Base-by-base conservation (phyloP, 2,113 vertebrate species). In the Thinocorus orbignyianus region DNA sequence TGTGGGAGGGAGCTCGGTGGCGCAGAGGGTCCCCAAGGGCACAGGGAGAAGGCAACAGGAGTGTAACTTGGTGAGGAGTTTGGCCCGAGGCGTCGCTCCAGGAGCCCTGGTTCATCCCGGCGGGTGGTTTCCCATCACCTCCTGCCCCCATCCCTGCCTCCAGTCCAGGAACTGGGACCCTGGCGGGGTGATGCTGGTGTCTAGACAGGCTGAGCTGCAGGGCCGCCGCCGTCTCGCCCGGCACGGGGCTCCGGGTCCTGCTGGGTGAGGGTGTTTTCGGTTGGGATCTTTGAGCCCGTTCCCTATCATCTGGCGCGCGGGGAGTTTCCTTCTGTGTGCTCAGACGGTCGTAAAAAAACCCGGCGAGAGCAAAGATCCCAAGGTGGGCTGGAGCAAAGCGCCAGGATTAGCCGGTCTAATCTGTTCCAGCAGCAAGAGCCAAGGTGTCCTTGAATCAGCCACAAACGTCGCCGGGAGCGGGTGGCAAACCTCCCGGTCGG, bases 331-430 rank as follows among this genome's bases (percentile, higher is more conserved):
- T 26, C 51, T 2, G 81, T 30, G 77, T 20, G 84, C 93, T 31
- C 90, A 91, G 96, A 33, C 66, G 0, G 87, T 85, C 1, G 26
- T 96, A 91, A n/a, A n/a, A n/a, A n/a, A 96, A 95, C 60, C 46
- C 6, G 5, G 37, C 2, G 6, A 16, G 95, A 95, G 95, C 96
- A 96, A 95, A 96, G 93, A 92, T 96, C 93, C 39, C 66, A 3
- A 41, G 70, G 65, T n/a, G 74, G 79, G 88, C 70, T 60, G 92
- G 19, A 18, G 80, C 78, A 33, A 1, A 69, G 81, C 18, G 1
- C 80, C 1, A 11, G 15, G 33, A 66, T 64, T 6, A 68, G 7
- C 70, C 7, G 0, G 22, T 42, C 55, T 51, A 14, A 77, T 73
- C 95, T 4, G 68, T 5, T 5, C 20, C 5, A 24, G 61, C 23